Conservation (phyloP, 2,888 invertebrate species). For the Calephelis perditalis region DNA sequence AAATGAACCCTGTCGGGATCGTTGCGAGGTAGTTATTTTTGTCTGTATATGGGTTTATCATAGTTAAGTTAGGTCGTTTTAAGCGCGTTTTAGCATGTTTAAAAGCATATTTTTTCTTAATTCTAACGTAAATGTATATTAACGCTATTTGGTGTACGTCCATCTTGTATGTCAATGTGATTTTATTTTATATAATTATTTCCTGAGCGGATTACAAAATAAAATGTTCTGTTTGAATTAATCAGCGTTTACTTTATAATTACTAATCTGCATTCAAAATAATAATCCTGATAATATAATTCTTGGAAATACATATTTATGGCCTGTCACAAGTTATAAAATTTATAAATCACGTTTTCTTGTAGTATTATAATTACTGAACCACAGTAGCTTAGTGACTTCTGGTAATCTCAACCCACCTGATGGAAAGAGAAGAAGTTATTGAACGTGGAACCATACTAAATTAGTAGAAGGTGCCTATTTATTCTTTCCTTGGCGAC, state of each 20-base stretch:
- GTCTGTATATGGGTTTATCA: constrained; percentile 76
- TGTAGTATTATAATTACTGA: no score
- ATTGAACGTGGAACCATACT: no score
- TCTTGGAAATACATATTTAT: no score
- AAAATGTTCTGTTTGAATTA: constrained; percentile 78
- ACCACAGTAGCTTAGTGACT: no score
- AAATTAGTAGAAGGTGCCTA: no score
- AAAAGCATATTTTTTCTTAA: constrained; percentile 52
- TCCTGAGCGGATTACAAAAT: constrained; percentile 45
- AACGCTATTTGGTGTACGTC: constrained; percentile 76
- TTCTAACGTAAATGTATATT: constrained; percentile 69
- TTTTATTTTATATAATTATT: constrained; percentile 67
- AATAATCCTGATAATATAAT: background rate
- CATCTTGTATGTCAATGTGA: constrained; percentile 55
- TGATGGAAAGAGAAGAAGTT: no score
- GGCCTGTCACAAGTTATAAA: no score
- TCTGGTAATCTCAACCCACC: no score
- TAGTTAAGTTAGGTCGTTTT: constrained; percentile 68
- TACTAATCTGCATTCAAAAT: constrained; percentile 18
- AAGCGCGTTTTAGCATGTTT: constrained; percentile 50
- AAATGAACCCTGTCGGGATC: constrained; percentile 25
- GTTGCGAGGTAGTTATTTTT: constrained; percentile 56
- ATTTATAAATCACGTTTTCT: no score
- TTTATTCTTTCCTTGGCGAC: no score
- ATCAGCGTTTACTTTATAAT: constrained; percentile 51